phyloP scores from a whole-genome alignment of 2,888 invertebrate species.

The Drosophila mulleri region DNA sequence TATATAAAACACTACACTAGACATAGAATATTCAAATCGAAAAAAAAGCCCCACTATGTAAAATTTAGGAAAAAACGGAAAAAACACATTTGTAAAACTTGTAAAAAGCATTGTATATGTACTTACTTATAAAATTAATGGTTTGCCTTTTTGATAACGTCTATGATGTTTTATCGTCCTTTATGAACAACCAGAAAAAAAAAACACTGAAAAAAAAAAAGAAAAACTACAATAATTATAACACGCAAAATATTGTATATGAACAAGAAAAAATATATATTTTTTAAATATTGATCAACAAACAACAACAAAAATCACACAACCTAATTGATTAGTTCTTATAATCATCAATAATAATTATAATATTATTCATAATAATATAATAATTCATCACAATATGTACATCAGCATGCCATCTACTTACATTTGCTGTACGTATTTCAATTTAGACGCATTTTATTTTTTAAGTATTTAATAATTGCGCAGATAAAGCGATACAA shows the following conservation, averaged over 20 bases:
- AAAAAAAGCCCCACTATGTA: constrained; percentile 25
- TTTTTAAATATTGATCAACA: constrained; percentile 52
- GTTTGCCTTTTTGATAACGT: constrained; percentile 76
- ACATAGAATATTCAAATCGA: constrained; percentile 22
- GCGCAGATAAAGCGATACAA: constrained; percentile 46
- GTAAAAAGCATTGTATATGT: constrained; percentile 62
- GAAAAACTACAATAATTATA: constrained; percentile 26
- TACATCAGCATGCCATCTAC: constrained; percentile 33
- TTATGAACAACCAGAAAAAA: constrained; percentile 43
- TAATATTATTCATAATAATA: constrained; percentile 29
- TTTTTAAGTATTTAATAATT: constrained; percentile 74
- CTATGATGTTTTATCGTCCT: constrained; percentile 75
- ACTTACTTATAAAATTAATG: constrained; percentile 59
- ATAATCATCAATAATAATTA: constrained; percentile 53
- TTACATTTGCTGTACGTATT: constrained; percentile 47
- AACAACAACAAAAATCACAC: constrained; percentile 4
- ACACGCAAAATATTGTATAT: constrained; percentile 42
- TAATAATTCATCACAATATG: constrained; percentile 27
- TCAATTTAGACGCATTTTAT: constrained; percentile 78
- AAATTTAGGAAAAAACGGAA: constrained; percentile 6
- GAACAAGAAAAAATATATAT: constrained; percentile 46
- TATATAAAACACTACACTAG: constrained; percentile 32
- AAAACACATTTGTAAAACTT: constrained; percentile 62
- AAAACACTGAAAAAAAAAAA: constrained; percentile 21
- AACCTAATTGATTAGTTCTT: constrained; percentile 60